Conservation (phyloP, 2,797 vertebrate genomes). For the Dryobates pubescens region DNA sequence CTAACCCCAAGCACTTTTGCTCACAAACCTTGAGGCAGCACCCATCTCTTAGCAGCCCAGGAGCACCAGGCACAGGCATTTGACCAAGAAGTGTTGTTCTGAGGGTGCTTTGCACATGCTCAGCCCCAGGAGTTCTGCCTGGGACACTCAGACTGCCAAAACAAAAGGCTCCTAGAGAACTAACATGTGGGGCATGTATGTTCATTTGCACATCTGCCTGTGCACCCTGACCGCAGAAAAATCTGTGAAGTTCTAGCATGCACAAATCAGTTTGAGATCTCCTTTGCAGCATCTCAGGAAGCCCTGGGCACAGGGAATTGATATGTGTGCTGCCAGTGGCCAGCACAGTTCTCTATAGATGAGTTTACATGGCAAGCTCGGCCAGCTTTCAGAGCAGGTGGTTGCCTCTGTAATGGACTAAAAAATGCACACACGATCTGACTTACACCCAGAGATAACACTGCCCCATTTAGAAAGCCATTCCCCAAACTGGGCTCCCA, state of each 20-base stretch:
- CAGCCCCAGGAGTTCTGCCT: not conserved
- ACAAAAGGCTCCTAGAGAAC: not conserved
- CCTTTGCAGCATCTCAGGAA: not conserved
- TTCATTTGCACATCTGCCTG: not conserved
- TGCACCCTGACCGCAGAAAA: not conserved
- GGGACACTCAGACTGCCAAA: not conserved
- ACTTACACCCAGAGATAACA: not conserved
- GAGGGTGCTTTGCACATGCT: not conserved
- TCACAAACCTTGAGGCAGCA: not conserved
- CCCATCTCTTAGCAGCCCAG: not conserved
- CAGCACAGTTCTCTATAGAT: not conserved
- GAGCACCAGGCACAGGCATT: not conserved
- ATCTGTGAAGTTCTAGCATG: not conserved
- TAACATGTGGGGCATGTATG: accelerated
- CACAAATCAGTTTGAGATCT: not conserved
- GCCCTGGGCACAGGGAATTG: not conserved
- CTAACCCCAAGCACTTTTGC: not conserved
- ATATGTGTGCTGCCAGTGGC: not conserved
- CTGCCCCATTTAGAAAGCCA: not conserved
- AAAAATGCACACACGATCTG: not conserved
- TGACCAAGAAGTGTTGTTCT: not conserved
- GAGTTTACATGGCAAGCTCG: not conserved
- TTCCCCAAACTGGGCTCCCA: not conserved
- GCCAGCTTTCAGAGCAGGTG: not conserved
- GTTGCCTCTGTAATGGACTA: not conserved